Evolutionary conservation across 2,113 vertebrate species (phyloP).

Genomic region (Catharus minimus): DNA sequence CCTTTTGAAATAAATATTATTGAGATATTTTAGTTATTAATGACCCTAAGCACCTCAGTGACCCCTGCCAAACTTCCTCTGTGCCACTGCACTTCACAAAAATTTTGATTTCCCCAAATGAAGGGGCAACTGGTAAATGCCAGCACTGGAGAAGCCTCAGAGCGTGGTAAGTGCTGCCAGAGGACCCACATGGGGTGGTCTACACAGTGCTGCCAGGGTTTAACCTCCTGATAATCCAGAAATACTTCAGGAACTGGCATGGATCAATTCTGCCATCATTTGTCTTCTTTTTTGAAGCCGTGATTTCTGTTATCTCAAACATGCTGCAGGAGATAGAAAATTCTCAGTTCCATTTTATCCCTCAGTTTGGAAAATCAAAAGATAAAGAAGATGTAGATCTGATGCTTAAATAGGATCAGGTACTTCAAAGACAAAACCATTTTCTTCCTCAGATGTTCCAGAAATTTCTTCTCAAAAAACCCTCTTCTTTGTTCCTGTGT

Average conservation of each 20-base stretch:
- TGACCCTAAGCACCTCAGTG: background rate
- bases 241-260: background rate
- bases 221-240: background rate
- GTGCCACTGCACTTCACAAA: background rate
- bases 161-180: background rate
- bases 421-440: slow-evolving; percentile 13
- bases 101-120: background rate
- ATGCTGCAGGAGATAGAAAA: background rate
- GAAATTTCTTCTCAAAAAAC: slow-evolving; percentile 1
- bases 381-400: slow-evolving; percentile 5
- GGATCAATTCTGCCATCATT: background rate
- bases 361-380: background rate
- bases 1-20: background rate
- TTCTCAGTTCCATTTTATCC: background rate
- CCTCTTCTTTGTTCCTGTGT: background rate
- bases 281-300: background rate
- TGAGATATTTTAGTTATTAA: background rate
- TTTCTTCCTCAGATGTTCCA: background rate
- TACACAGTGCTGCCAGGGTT: background rate
- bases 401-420: slow-evolving; percentile 22
- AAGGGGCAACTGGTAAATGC: background rate
- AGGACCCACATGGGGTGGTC: background rate
- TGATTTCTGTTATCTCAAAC: background rate
- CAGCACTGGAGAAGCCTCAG: background rate
- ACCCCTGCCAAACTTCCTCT: background rate